Percentiles rank a stretch among this genome's conserved stretches.
phyloP scores from a whole-genome alignment of 2,888 invertebrate species.

The Metallyticus violacea region DNA sequence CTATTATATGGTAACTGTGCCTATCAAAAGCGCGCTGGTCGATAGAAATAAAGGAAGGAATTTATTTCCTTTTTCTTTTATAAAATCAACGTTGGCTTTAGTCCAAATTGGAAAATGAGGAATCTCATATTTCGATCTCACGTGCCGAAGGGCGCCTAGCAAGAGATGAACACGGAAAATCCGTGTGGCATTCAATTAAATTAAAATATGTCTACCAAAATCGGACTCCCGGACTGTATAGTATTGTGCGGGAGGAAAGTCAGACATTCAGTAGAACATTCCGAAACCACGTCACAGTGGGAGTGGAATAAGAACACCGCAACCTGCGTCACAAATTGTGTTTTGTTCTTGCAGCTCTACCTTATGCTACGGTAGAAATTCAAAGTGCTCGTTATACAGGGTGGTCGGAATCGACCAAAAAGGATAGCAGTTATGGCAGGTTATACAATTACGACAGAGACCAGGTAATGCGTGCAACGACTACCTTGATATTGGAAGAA shows the following conservation, averaged over 20 bases:
- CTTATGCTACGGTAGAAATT: too few relatives aligned
- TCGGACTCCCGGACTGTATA: neutral
- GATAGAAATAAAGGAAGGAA: too few relatives aligned
- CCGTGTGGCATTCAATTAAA: neutral
- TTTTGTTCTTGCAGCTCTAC: too few relatives aligned
- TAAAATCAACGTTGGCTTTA: neutral
- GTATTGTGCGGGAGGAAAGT: neutral
- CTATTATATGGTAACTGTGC: too few relatives aligned
- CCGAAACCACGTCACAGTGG: neutral
- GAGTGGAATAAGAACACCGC: neutral
- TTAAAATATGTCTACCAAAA: neutral
- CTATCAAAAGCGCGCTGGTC: too few relatives aligned
- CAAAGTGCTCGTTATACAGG: neutral
- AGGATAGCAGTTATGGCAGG: too few relatives aligned
- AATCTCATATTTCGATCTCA: neutral
- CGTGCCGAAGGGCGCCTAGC: neutral
- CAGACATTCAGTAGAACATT: neutral
- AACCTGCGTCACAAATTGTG: neutral
- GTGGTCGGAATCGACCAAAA: neutral
- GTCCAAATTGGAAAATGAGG: neutral
- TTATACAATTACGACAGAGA: too few relatives aligned
- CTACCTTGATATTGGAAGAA: too few relatives aligned
- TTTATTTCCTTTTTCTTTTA: too few relatives aligned
- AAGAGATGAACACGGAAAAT: too few relatives aligned
- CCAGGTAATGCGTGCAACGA: too few relatives aligned